Evolutionary conservation across 2,888 invertebrate genomes (phyloP).

Genomic region (Eupelmus urozonus): DNA sequence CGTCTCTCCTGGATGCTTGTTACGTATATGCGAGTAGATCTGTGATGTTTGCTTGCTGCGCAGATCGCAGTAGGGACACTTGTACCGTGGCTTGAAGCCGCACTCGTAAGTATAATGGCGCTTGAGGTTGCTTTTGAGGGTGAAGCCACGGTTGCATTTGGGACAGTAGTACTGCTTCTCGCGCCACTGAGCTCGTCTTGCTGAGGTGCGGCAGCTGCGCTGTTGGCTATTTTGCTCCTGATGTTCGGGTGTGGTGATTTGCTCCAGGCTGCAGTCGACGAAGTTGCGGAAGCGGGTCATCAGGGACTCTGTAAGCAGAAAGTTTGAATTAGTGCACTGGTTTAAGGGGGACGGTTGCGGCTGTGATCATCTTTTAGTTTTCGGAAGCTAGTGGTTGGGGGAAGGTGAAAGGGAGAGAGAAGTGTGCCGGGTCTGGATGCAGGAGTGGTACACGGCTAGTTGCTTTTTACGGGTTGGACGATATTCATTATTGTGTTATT

Average conservation of each 20-base stretch:
- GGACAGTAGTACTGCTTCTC: conserved; percentile 63
- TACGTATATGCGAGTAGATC: conserved; percentile 67
- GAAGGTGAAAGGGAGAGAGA: too few relatives aligned
- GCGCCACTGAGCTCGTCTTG: conserved; percentile 50
- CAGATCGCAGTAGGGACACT: conserved; percentile 70
- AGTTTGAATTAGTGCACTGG: too few relatives aligned
- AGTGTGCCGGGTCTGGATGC: too few relatives aligned
- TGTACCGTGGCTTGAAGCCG: conserved; percentile 68
- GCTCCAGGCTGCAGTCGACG: conserved; percentile 10
- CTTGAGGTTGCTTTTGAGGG: conserved; percentile 65
- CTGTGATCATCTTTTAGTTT: too few relatives aligned
- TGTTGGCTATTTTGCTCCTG: neutral
- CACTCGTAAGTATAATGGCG: conserved; percentile 68
- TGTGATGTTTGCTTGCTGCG: conserved; percentile 69
- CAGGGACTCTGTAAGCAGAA: conserved; percentile 43
- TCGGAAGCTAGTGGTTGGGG: too few relatives aligned
- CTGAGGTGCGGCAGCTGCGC: neutral
- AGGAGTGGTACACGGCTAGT: too few relatives aligned
- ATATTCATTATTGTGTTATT: too few relatives aligned
- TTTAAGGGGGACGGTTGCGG: too few relatives aligned
- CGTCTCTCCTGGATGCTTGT: conserved; percentile 62
- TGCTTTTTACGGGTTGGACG: too few relatives aligned
- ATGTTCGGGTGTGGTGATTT: neutral
- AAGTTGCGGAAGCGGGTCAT: conserved; percentile 14
- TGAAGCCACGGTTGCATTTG: conserved; percentile 66